Evolutionary conservation across 2,797 vertebrate species (phyloP).

Genomic region (Dallia pectoralis): DNA sequence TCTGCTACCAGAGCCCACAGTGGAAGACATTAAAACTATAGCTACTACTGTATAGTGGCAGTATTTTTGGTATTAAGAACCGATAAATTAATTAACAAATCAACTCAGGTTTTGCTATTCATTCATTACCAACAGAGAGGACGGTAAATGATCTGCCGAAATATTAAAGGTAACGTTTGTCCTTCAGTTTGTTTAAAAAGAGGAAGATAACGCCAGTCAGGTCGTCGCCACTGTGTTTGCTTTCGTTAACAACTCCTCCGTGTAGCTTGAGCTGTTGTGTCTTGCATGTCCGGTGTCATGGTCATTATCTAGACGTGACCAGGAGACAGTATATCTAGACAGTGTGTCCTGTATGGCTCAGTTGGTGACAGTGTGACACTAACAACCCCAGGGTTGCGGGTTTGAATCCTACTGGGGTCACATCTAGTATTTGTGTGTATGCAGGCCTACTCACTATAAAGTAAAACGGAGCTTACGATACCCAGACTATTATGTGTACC

Average conservation of each 20-base stretch:
- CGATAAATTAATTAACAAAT: too few species aligned
- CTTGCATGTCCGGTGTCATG: not conserved
- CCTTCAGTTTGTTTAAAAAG: constrained; percentile 37
- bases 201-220: constrained; percentile 22
- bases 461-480: not conserved
- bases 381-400: not conserved
- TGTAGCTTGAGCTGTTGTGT: constrained; percentile 4
- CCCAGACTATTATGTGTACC: constrained; percentile 46
- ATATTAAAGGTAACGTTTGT: constrained; percentile 8
- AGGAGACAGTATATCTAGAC: not conserved
- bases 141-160: not conserved
- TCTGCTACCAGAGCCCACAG: not conserved
- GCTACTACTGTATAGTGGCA: not conserved
- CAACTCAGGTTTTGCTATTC: not conserved
- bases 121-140: not conserved
- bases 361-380: not conserved
- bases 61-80: not conserved
- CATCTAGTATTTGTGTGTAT: not conserved
- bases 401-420: not conserved
- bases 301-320: not conserved
- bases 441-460: not conserved
- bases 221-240: constrained; percentile 22
- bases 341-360: not conserved
- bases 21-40: not conserved
- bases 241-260: constrained; percentile 30